These are phyloP conservation scores for Apodemia duryi DNA, from an alignment of 2,888 invertebrate genomes.

Conservation along the genomic window DNA sequence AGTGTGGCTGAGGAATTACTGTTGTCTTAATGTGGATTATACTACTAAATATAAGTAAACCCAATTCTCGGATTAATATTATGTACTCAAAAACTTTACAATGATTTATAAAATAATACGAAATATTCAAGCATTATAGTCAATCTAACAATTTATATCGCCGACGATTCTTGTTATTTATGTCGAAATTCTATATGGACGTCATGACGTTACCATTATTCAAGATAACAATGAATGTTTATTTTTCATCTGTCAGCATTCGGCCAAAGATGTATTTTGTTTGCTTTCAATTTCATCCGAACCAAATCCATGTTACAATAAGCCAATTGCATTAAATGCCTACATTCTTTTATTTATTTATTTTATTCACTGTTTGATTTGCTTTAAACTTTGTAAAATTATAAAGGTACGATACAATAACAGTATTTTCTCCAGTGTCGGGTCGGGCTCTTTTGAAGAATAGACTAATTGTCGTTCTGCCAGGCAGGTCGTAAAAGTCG, in stretches of 20 bases:
- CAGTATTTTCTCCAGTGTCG: no score
- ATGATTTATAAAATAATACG: no score
- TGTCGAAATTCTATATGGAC: slow-evolving; percentile 34
- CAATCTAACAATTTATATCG: background rate
- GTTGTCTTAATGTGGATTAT: no score
- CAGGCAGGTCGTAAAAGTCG: no score
- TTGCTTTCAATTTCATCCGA: slow-evolving; percentile 13
- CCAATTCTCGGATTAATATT: no score
- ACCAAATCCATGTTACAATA: background rate
- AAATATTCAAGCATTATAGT: background rate
- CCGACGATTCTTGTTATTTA: background rate
- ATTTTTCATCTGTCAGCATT: slow-evolving; percentile 31
- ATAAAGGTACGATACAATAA: no score
- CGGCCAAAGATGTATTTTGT: slow-evolving; percentile 15
- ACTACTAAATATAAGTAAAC: no score
- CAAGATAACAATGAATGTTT: slow-evolving; percentile 35
- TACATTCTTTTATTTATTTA: no score
- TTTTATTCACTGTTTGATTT: slow-evolving; percentile 15
- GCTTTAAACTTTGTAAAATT: background rate
- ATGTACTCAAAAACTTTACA: no score
- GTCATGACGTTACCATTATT: slow-evolving; percentile 35
- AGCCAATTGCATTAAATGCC: background rate
- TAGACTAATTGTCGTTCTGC: no score
- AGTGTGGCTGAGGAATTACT: no score
- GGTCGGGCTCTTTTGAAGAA: no score